A percentile compares a stretch with the other conserved stretches of the same genome.
These are phyloP conservation scores for Iguana delicatissima DNA, from an alignment of 2,797 vertebrate species.

Conservation along the genomic window DNA sequence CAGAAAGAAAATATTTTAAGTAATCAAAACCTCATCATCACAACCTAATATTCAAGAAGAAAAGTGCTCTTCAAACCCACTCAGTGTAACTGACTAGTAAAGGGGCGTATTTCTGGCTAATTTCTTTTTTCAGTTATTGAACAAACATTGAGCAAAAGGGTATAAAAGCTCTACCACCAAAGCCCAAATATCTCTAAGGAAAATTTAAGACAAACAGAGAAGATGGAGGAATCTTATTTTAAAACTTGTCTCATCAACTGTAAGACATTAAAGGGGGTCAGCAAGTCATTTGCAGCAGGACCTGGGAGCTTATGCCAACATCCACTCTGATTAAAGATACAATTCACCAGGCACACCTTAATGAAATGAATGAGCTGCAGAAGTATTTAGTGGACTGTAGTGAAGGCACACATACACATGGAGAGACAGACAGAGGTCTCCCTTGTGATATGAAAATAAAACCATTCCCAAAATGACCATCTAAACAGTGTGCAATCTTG, in stretches of 20 bases:
- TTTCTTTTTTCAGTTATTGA: neutral
- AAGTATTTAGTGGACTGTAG: neutral
- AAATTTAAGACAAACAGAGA: neutral
- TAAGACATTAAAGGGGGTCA: neutral
- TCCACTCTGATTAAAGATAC: constrained; percentile 1
- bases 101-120: constrained; percentile 10
- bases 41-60: neutral
- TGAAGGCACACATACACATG: too few relatives aligned
- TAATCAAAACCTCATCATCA: constrained; percentile 17
- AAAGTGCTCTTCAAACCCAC: neutral
- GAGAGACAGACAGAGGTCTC: constrained; percentile 18
- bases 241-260: neutral
- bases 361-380: constrained; percentile 18
- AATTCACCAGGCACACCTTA: neutral
- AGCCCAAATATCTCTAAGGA: constrained; percentile 16
- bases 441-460: constrained; percentile 20
- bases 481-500: neutral
- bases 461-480: neutral
- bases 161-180: neutral
- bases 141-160: neutral
- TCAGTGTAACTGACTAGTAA: constrained; percentile 2
- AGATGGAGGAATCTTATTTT: neutral
- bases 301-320: neutral
- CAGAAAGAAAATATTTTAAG: neutral
- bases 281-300: neutral